These are phyloP conservation scores for Emmelina monodactyla DNA, from an alignment of 2,888 invertebrate genomes.

Conservation along the genomic window DNA sequence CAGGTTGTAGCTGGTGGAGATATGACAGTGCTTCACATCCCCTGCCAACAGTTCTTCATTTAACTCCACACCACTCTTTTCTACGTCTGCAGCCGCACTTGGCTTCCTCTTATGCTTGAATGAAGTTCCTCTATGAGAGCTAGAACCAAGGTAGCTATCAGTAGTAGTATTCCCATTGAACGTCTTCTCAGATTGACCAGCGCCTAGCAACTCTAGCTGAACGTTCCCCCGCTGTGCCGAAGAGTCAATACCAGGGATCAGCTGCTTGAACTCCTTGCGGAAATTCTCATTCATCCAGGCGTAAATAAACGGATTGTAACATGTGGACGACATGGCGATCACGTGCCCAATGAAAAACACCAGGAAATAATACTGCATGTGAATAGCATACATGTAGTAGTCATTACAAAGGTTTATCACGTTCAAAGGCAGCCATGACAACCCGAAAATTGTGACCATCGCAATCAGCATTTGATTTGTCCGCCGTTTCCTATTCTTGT, in stretches of 20 bases:
- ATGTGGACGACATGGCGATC: slow-evolving; percentile 94
- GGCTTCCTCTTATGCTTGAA: slow-evolving; percentile 63
- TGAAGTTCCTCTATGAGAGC: slow-evolving; percentile 60
- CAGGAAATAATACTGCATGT: slow-evolving; percentile 85
- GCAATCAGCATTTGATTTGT: slow-evolving; percentile 97
- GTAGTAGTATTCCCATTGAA: slow-evolving; percentile 81
- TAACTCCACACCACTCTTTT: slow-evolving; percentile 59
- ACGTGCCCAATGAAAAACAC: slow-evolving; percentile 90
- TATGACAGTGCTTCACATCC: slow-evolving; percentile 58
- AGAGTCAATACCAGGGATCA: slow-evolving; percentile 71
- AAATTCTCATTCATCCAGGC: slow-evolving; percentile 98
- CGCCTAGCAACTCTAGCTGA: slow-evolving; percentile 58
- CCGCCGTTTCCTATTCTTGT: slow-evolving; percentile 86
- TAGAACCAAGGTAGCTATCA: slow-evolving; percentile 68
- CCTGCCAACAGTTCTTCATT: slow-evolving; percentile 49
- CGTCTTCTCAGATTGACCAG: slow-evolving; percentile 72
- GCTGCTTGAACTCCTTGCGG: slow-evolving; percentile 88
- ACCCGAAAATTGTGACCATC: slow-evolving; percentile 95
- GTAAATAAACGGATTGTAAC: slow-evolving; percentile 96
- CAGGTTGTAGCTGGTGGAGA: slow-evolving; percentile 56
- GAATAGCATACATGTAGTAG: slow-evolving; percentile 75
- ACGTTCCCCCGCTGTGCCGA: slow-evolving; percentile 48
- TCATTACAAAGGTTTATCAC: slow-evolving; percentile 87
- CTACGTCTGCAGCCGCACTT: slow-evolving; percentile 69
- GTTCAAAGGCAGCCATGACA: slow-evolving; percentile 96